These are phyloP conservation scores for Aphrophora alni DNA, from an alignment of 2,888 invertebrate genomes.

Conservation along the genomic window DNA sequence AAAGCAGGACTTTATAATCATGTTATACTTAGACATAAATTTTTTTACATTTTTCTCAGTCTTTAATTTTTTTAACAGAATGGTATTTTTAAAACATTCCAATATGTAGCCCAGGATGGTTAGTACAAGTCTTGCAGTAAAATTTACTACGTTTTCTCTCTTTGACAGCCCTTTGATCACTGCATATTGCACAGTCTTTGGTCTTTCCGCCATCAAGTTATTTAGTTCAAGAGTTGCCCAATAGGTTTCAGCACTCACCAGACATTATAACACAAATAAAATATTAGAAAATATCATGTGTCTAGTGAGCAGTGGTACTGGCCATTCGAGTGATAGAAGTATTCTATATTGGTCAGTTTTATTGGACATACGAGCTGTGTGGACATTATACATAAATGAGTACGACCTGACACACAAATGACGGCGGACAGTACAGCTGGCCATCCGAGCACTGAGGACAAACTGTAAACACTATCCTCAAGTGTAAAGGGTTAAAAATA, in stretches of 20 bases:
- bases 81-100: not conserved
- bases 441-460: not conserved
- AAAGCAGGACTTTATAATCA: not conserved
- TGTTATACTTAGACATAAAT: not conserved
- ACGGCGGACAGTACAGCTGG: not conserved
- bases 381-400: not conserved
- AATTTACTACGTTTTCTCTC: not conserved
- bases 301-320: not conserved
- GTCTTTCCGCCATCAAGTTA: not conserved
- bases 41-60: not conserved
- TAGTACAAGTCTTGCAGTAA: constrained; percentile 8
- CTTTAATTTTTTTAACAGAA: no score
- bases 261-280: not conserved
- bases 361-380: not conserved
- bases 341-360: not conserved
- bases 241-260: constrained; percentile 14
- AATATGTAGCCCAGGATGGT: not conserved
- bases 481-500: not conserved
- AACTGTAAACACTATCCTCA: no score
- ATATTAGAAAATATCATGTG: not conserved
- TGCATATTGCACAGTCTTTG: not conserved
- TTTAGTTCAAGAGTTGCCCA: not conserved
- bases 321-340: constrained; percentile 1
- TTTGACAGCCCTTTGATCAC: not conserved
- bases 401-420: not conserved